Percentiles rank a stretch among this genome's conserved stretches.
phyloP scores from a whole-genome alignment of 1,140 invertebrate species.

The Globodera rostochiensis region DNA sequence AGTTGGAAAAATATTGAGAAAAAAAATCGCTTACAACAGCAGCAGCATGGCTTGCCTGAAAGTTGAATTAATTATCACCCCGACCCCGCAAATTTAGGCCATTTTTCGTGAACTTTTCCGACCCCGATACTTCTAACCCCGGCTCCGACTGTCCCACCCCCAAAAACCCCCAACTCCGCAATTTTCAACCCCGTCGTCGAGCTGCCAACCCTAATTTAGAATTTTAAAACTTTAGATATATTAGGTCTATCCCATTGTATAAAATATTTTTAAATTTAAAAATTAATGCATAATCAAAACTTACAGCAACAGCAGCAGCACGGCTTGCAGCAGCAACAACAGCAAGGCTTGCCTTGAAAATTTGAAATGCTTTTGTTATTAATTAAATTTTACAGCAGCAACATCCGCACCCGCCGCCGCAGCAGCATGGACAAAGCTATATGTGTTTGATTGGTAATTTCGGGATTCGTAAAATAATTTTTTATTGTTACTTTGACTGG shows the following conservation, averaged over 20 bases:
- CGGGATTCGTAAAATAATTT: neutral
- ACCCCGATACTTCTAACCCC: too few relatives aligned
- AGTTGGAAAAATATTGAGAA: neutral
- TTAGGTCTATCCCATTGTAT: too few relatives aligned
- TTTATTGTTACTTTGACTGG: conserved; percentile 16
- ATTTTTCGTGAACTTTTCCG: too few relatives aligned
- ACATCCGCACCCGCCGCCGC: conserved; percentile 21
- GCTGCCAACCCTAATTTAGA: too few relatives aligned
- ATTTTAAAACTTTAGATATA: too few relatives aligned
- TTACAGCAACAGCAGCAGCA: conserved; percentile 33
- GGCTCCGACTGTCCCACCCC: too few relatives aligned
- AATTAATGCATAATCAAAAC: neutral
- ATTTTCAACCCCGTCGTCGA: too few relatives aligned
- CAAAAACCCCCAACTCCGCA: too few relatives aligned
- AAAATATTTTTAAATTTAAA: too few relatives aligned
- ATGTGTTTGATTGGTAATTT: neutral
- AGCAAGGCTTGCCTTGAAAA: conserved; percentile 34
- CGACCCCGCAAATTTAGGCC: too few relatives aligned
- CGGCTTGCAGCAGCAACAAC: conserved; percentile 38
- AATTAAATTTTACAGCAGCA: conserved; percentile 34
- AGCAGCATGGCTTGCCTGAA: conserved; percentile 18
- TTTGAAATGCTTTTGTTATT: neutral
- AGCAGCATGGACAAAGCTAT: conserved; percentile 36
- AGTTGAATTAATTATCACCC: too few relatives aligned
- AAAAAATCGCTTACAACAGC: conserved; percentile 4